Evolutionary conservation across 1,140 invertebrate genomes (phyloP).

Genomic region (Eupristina koningsbergeri): DNA sequence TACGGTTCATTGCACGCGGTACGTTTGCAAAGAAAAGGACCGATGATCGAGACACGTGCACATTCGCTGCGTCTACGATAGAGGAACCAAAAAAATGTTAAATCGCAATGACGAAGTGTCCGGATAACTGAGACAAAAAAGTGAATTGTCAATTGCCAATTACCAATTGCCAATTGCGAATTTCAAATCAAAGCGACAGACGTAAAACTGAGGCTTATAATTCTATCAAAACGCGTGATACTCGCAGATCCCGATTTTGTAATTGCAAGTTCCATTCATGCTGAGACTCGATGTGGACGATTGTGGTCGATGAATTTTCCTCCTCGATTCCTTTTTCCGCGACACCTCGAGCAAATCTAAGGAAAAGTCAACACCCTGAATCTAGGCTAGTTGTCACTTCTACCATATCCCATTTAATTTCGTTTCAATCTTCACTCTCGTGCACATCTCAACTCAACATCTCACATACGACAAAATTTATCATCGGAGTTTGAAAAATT

Average conservation of each 20-base stretch:
- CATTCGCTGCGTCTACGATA: neutral
- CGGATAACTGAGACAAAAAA: neutral
- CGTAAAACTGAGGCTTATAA: constrained; percentile 15
- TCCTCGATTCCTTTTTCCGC: neutral
- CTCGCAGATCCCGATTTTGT: neutral
- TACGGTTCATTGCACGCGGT: constrained; percentile 7
- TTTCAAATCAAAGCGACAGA: constrained; percentile 18
- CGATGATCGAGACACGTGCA: neutral
- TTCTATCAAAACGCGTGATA: constrained; percentile 4
- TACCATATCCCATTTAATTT: too few relatives aligned
- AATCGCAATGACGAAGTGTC: constrained; percentile 13
- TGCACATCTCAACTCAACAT: too few relatives aligned
- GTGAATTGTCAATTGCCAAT: too few relatives aligned
- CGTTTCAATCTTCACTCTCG: too few relatives aligned
- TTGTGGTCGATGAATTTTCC: neutral
- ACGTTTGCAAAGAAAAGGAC: neutral
- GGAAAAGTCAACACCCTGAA: neutral
- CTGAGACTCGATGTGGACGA: neutral
- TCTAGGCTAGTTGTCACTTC: too few relatives aligned
- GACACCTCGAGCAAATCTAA: neutral
- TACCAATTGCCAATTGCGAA: too few relatives aligned
- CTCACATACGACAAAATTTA: too few relatives aligned
- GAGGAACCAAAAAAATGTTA: neutral
- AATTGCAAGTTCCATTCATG: constrained; percentile 9
- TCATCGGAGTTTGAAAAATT: neutral